Evolutionary conservation across 2,113 vertebrate species (phyloP).

Genomic region (Paratilapia polleni): DNA sequence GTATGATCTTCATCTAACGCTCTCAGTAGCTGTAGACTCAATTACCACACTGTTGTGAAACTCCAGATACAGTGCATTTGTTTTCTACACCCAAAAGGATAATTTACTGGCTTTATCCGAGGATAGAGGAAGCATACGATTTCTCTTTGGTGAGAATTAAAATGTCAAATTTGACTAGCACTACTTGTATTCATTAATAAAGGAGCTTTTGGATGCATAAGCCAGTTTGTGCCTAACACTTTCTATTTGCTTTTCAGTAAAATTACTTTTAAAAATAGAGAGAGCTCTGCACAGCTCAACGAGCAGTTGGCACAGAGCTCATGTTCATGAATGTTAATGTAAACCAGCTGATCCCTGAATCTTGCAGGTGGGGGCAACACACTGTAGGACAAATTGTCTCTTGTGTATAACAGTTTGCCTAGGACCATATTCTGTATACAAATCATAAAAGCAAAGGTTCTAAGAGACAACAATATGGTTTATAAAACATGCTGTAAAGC

Average conservation of each 20-base stretch:
- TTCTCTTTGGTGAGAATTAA: conserved; percentile 6
- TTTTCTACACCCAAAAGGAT: neutral
- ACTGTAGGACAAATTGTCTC: conserved; percentile 34
- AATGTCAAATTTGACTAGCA: neutral
- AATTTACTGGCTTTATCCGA: conserved; percentile 4
- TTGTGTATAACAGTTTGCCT: conserved; percentile 47
- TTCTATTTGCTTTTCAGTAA: conserved; percentile 14
- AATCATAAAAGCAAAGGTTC: conserved; percentile 55
- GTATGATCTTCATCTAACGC: neutral
- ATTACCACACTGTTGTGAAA: neutral
- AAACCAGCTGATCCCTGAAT: conserved; percentile 21
- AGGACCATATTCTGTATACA: conserved; percentile 26
- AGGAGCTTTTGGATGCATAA: neutral
- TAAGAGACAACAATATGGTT: conserved; percentile 57
- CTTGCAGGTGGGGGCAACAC: conserved; percentile 33
- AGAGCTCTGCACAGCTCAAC: neutral
- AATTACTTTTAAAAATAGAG: conserved; percentile 27
- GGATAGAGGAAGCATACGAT: neutral
- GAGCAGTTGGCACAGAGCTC: conserved; percentile 33
- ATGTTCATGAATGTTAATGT: conserved; percentile 28
- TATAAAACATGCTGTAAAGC: conserved; percentile 60
- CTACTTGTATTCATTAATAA: conserved; percentile 8
- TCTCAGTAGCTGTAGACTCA: neutral
- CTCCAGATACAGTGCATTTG: neutral
- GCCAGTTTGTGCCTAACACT: neutral